These are phyloP conservation scores for Icerya purchasi DNA, from an alignment of 2,888 invertebrate species.

Conservation along the genomic window DNA sequence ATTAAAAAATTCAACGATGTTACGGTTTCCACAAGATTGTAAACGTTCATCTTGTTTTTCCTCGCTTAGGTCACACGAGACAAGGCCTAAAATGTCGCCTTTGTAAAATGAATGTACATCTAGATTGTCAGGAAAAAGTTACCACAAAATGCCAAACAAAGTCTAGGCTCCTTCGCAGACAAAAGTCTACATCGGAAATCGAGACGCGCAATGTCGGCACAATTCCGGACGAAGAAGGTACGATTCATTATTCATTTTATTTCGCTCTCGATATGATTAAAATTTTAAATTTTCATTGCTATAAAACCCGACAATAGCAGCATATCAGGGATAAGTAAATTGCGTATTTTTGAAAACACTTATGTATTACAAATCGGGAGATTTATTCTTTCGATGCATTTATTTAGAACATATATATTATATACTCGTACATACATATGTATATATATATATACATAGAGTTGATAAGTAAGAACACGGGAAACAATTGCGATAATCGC, in stretches of 20 bases:
- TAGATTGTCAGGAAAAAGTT: constrained; percentile 57
- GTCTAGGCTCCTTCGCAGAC: constrained; percentile 57
- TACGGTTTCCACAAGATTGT: no score
- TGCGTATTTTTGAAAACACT: no score
- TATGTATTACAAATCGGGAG: no score
- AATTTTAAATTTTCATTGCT: background rate
- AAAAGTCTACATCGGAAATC: constrained; percentile 71
- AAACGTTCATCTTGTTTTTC: no score
- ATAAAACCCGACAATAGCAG: background rate
- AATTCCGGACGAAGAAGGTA: constrained; percentile 47
- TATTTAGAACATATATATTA: no score
- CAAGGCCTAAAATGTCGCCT: constrained; percentile 75
- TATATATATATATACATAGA: no score
- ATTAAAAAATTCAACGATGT: no score
- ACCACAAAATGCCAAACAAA: constrained; percentile 67
- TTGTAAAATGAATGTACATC: constrained; percentile 78
- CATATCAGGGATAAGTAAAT: background rate
- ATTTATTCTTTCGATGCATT: no score
- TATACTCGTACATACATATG: no score
- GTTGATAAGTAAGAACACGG: no score
- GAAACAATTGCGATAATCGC: no score
- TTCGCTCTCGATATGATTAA: background rate
- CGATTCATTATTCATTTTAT: constrained; percentile 26
- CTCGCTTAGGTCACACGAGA: constrained; percentile 70
- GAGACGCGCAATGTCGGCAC: constrained; percentile 36